Evolutionary conservation across 2,797 vertebrate species (phyloP).

Genomic region (Euphonia xanthogaster): DNA sequence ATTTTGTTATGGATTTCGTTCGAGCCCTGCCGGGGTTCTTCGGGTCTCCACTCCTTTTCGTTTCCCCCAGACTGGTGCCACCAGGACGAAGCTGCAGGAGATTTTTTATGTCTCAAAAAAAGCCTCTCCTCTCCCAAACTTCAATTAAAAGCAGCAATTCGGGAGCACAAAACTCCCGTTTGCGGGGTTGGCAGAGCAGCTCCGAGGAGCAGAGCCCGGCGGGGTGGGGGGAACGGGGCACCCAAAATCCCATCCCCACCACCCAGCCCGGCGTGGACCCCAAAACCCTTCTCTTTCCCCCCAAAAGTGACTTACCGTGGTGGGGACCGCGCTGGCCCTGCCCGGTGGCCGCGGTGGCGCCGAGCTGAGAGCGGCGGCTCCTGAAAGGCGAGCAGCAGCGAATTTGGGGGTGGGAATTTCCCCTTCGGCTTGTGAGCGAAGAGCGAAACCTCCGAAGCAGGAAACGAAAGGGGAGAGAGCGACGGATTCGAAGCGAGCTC

Average conservation of each 20-base stretch:
- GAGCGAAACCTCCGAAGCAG: slow-evolving; percentile 13
- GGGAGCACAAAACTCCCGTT: background rate
- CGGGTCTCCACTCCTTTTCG: background rate
- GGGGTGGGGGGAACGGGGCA: accelerated
- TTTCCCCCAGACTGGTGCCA: background rate
- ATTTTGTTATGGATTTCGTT: background rate
- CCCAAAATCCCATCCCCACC: accelerated
- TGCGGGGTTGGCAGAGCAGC: accelerated
- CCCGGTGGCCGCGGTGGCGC: background rate
- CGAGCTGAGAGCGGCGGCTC: background rate
- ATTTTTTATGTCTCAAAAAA: background rate
- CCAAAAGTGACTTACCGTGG: background rate
- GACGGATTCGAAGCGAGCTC: background rate
- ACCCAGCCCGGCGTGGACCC: accelerated
- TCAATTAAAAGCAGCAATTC: background rate
- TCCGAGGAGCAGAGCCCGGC: background rate
- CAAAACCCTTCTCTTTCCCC: accelerated
- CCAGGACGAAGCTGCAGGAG: background rate
- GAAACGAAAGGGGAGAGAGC: background rate
- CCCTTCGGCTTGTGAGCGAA: background rate
- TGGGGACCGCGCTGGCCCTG: background rate
- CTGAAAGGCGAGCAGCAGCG: background rate
- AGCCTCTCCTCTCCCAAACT: background rate
- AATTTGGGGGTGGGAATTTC: slow-evolving; percentile 28
- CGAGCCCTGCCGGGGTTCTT: background rate